Conservation (phyloP, 2,113 vertebrate species). For the Falcunculus frontatus region DNA sequence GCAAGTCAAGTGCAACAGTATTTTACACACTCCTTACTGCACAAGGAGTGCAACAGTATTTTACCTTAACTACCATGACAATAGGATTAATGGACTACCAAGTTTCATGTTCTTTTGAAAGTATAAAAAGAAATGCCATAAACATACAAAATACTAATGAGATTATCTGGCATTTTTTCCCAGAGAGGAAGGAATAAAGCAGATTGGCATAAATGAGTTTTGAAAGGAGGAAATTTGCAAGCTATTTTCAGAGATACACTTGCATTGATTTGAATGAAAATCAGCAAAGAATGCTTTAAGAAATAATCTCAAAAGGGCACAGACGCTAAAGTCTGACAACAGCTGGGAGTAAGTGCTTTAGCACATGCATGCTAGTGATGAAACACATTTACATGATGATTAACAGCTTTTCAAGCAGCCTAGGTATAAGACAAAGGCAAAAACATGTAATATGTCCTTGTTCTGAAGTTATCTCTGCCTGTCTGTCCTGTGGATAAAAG, state of each 20-base stretch:
- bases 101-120: not conserved
- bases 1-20: not conserved
- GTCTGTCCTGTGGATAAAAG: not conserved
- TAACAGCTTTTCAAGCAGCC: conserved; percentile 3
- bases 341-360: conserved; percentile 1
- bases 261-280: conserved; percentile 56
- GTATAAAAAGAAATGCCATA: not conserved
- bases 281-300: conserved; percentile 18
- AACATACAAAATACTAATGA: conserved; percentile 48
- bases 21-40: too few species aligned
- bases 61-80: not conserved
- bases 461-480: not conserved
- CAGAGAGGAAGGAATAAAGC: conserved; percentile 35
- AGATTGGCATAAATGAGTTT: conserved; percentile 37
- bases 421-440: not conserved
- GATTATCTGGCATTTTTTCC: conserved; percentile 12
- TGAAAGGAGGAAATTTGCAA: conserved; percentile 46
- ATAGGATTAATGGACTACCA: not conserved
- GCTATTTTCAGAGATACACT: conserved; percentile 41
- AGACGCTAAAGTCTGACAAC: not conserved
- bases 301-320: conserved; percentile 3
- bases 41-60: not conserved
- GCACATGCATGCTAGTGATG: not conserved
- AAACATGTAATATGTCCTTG: not conserved
- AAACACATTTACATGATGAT: not conserved